Percentiles rank a stretch among this genome's conserved stretches.
phyloP scores from a whole-genome alignment of 2,797 vertebrate genomes.

The Coccyzus lansbergi region DNA sequence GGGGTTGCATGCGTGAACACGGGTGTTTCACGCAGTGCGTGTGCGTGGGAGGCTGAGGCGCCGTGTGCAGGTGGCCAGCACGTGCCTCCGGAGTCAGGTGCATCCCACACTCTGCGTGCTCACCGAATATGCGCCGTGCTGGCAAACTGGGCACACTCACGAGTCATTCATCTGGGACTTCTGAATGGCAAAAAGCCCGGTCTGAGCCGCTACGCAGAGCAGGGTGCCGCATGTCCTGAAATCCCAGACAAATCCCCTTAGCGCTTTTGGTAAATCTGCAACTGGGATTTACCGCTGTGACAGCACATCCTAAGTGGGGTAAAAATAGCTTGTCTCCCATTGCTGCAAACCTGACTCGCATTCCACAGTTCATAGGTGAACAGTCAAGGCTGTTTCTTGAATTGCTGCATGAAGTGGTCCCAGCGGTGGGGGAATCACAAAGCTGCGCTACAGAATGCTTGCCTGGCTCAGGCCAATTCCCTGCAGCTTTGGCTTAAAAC shows the following conservation, averaged over 20 bases:
- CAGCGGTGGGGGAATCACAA: background rate
- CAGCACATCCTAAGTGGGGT: constrained; percentile 30
- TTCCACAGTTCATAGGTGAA: constrained; percentile 29
- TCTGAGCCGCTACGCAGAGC: constrained; percentile 49
- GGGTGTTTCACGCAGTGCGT: fast-evolving
- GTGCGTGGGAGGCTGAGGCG: background rate
- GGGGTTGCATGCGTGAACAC: fast-evolving
- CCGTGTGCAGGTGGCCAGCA: background rate
- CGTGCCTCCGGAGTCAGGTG: fast-evolving
- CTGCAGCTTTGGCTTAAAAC: constrained; percentile 28
- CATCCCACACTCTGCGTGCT: background rate
- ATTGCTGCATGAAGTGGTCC: background rate
- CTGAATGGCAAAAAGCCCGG: constrained; percentile 42
- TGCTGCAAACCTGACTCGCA: background rate
- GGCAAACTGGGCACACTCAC: background rate
- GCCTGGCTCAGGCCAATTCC: background rate
- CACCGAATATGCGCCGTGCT: fast-evolving
- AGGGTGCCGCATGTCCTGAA: constrained; percentile 24
- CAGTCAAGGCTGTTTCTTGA: constrained; percentile 18
- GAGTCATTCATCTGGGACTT: background rate
- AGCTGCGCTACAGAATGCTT: background rate
- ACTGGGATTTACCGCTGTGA: constrained; percentile 46
- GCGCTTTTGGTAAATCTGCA: constrained; percentile 45
- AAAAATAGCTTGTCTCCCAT: constrained; percentile 59
- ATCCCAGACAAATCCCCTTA: constrained; percentile 63